A percentile compares a stretch with the other conserved stretches of the same genome.
phyloP scores from a whole-genome alignment of 1,140 invertebrate species.

The Mya arenaria region DNA sequence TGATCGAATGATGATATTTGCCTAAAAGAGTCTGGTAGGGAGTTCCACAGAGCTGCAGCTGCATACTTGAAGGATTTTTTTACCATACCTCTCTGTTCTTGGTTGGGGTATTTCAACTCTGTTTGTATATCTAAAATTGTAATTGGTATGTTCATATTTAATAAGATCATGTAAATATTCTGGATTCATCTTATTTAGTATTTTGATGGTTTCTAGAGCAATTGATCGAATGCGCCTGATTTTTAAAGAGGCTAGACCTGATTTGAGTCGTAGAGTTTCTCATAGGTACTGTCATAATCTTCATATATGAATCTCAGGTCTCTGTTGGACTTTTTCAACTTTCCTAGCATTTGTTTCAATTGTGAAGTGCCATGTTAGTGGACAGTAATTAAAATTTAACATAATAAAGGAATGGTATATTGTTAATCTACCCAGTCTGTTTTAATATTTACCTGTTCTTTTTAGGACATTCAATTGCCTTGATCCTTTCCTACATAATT shows the following conservation, averaged over 20 bases:
- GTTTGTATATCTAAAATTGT: neutral
- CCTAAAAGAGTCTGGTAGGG: conserved; percentile 5
- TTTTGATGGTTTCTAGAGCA: neutral
- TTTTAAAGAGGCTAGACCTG: neutral
- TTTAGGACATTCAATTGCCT: neutral
- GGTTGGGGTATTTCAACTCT: neutral
- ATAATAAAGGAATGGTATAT: neutral
- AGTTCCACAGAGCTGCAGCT: conserved; percentile 20
- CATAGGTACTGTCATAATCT: neutral
- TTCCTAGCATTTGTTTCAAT: neutral
- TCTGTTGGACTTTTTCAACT: neutral
- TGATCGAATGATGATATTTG: conserved; percentile 1
- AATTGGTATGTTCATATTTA: neutral
- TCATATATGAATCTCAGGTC: neutral
- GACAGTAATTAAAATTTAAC: neutral
- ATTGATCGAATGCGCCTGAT: neutral
- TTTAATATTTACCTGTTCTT: neutral
- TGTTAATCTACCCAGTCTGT: neutral
- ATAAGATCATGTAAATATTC: neutral
- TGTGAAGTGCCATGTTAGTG: neutral
- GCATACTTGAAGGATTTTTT: conserved; percentile 19
- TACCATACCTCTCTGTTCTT: neutral
- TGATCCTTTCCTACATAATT: neutral
- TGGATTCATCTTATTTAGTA: neutral
- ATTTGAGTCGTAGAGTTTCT: neutral